phyloP scores from a whole-genome alignment of 1,140 invertebrate genomes.

The Drosophila tsacasi region DNA sequence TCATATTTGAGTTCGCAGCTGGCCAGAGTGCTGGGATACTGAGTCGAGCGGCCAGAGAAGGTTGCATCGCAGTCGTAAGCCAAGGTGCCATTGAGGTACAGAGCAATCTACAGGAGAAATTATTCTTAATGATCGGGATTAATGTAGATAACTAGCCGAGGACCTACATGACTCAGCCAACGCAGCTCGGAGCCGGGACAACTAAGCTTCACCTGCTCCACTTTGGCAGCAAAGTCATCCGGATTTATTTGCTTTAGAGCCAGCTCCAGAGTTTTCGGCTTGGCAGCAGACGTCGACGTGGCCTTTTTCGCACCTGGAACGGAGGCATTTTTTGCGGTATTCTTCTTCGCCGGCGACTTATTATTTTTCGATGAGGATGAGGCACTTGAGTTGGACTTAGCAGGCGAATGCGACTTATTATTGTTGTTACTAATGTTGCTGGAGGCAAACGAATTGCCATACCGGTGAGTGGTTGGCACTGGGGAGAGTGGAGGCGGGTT shows the following conservation, averaged over 20 bases:
- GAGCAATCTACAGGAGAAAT: constrained; percentile 40
- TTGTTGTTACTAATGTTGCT: constrained; percentile 64
- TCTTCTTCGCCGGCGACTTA: constrained; percentile 60
- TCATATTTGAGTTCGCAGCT: constrained; percentile 47
- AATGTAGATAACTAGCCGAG: too few relatives aligned
- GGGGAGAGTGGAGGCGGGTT: not conserved
- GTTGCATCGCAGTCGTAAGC: constrained; percentile 74
- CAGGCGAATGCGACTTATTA: constrained; percentile 85
- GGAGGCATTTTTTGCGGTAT: constrained; percentile 22
- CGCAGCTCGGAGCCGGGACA: constrained; percentile 73
- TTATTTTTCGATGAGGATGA: constrained; percentile 85
- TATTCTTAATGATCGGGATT: not conserved
- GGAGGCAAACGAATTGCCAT: constrained; percentile 57
- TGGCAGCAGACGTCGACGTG: constrained; percentile 55
- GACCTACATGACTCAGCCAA: constrained; percentile 72
- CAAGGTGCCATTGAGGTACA: constrained; percentile 64
- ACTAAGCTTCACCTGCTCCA: constrained; percentile 68
- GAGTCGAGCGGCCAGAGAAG: constrained; percentile 71
- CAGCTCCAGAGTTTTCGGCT: constrained; percentile 89
- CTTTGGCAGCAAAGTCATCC: constrained; percentile 67
- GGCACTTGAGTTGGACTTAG: constrained; percentile 70
- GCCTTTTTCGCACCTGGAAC: constrained; percentile 17
- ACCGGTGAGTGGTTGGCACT: constrained; percentile 73
- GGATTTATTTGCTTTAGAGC: constrained; percentile 85
- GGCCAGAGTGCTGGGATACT: constrained; percentile 75